Percentiles rank a stretch among this genome's conserved stretches.
Evolutionary conservation across 1,140 invertebrate genomes (phyloP).

Genomic region (Cotesia typhae): DNA sequence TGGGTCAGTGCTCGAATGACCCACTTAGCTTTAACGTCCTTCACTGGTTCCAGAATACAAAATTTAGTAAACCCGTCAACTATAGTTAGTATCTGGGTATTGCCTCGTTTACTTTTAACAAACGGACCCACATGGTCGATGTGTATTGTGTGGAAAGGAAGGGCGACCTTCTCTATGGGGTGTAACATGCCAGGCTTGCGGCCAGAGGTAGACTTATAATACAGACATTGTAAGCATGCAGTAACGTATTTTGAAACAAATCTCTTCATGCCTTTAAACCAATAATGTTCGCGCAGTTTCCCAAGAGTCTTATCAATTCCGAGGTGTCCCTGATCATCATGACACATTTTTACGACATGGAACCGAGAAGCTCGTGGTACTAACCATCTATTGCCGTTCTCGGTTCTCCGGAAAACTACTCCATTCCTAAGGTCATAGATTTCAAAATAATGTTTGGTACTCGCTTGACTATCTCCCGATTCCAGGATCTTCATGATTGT

Average conservation of each 20-base stretch:
- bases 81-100: conserved; percentile 43
- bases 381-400: conserved; percentile 42
- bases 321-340: conserved; percentile 51
- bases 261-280: conserved; percentile 44
- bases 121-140: conserved; percentile 49
- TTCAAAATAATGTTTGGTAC: conserved; percentile 34
- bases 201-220: conserved; percentile 35
- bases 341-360: conserved; percentile 48
- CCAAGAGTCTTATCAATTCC: conserved; percentile 44
- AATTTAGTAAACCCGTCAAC: conserved; percentile 52
- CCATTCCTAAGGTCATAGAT: conserved; percentile 33
- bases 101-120: conserved; percentile 33
- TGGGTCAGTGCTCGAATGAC: conserved; percentile 39
- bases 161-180: conserved; percentile 44
- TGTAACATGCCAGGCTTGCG: conserved; percentile 39
- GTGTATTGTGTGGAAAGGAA: conserved; percentile 53
- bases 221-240: conserved; percentile 39
- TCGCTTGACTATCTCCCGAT: conserved; percentile 14
- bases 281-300: conserved; percentile 45
- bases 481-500: conserved; percentile 33
- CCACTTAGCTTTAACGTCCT: conserved; percentile 38
- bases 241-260: conserved; percentile 42
- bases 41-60: conserved; percentile 46
- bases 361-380: conserved; percentile 45
- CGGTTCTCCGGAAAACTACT: conserved; percentile 42